Evolutionary conservation across 1,140 invertebrate genomes (phyloP).

Genomic region (Drepana arcuata): DNA sequence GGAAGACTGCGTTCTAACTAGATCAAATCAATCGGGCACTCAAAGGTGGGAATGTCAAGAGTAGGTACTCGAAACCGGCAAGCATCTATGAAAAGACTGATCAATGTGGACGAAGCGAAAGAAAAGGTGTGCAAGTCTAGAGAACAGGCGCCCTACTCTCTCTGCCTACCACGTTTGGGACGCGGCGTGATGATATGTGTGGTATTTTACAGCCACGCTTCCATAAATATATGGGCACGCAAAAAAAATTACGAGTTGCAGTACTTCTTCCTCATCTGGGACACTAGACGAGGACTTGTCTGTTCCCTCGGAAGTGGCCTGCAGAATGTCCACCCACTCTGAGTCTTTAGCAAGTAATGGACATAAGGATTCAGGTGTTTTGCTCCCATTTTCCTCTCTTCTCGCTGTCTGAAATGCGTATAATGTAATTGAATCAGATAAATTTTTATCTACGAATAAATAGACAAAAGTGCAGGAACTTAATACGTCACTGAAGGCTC

Average conservation of each 20-base stretch:
- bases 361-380: constrained; percentile 18
- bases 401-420: constrained; percentile 26
- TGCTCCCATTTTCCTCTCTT: constrained; percentile 10
- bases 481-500: constrained; percentile 21
- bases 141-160: too few species aligned
- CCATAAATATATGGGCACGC: too few species aligned
- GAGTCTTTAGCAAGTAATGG: constrained; percentile 51
- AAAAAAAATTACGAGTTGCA: constrained; percentile 35
- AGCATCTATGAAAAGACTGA: too few species aligned
- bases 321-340: constrained; percentile 49
- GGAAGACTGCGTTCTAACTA: too few species aligned
- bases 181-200: too few species aligned
- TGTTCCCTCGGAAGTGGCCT: constrained; percentile 12
- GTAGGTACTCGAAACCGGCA: too few species aligned
- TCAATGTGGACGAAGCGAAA: too few species aligned
- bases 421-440: background rate
- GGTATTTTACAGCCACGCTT: too few species aligned
- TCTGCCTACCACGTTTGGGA: too few species aligned
- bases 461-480: constrained; percentile 1
- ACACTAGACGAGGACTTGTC: constrained; percentile 8
- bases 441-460: background rate
- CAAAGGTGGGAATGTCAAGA: too few species aligned
- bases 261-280: constrained; percentile 31
- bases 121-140: too few species aligned
- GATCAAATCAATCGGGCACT: too few species aligned